Evolutionary conservation across 2,888 invertebrate genomes (phyloP).

Genomic region (Dryococelus australis): DNA sequence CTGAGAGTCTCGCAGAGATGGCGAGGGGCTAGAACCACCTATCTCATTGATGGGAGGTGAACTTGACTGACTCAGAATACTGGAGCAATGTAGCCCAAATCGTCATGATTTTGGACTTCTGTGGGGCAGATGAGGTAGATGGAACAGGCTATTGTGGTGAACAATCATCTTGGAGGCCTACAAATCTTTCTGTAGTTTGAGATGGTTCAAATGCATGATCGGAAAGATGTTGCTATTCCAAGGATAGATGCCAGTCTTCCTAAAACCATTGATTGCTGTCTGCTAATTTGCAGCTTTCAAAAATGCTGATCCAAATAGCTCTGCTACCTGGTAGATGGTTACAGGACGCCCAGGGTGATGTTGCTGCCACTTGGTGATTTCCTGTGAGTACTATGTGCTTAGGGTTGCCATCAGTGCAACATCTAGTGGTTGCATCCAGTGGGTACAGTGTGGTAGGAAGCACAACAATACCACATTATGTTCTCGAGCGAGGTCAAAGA

Average conservation of each 20-base stretch:
- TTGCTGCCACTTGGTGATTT: slow-evolving; percentile 44
- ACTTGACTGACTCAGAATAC: too few species aligned
- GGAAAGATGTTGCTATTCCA: slow-evolving; percentile 36
- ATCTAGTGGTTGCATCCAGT: slow-evolving; percentile 49
- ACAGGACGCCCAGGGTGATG: slow-evolving; percentile 40
- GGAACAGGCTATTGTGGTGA: too few species aligned
- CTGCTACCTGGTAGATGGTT: slow-evolving; percentile 43
- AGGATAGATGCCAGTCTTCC: slow-evolving; percentile 45
- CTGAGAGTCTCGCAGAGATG: too few species aligned
- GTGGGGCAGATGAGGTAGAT: too few species aligned
- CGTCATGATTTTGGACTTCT: too few species aligned
- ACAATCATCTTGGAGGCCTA: not conserved
- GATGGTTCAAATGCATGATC: not conserved
- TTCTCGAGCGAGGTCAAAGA: slow-evolving; percentile 47
- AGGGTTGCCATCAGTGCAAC: slow-evolving; percentile 48
- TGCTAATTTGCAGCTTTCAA: slow-evolving; percentile 43
- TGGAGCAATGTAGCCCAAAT: too few species aligned
- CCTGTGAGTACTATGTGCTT: slow-evolving; percentile 47
- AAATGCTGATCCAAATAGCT: slow-evolving; percentile 45
- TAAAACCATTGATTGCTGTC: slow-evolving; percentile 45
- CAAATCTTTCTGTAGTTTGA: not conserved
- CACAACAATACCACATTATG: slow-evolving; percentile 49
- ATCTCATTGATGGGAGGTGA: too few species aligned
- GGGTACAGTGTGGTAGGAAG: slow-evolving; percentile 51
- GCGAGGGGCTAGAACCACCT: too few species aligned